Evolutionary conservation across 2,797 vertebrate species (phyloP).

Genomic region (Babyrousa celebensis): DNA sequence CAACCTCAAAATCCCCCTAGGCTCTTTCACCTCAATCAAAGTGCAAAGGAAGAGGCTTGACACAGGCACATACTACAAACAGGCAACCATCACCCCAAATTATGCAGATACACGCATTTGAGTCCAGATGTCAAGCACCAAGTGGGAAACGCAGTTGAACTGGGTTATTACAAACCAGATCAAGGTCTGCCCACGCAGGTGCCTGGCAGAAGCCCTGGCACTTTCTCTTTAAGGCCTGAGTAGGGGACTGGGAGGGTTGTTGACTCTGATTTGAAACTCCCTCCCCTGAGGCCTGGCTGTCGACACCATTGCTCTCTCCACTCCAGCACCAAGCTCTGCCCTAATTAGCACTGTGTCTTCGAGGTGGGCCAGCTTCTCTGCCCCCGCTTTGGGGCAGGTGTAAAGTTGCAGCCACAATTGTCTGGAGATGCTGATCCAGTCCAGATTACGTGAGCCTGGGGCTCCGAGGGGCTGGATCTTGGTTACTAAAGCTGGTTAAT

Average conservation of each 20-base stretch:
- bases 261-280: conserved; percentile 68
- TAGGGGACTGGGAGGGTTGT: background rate
- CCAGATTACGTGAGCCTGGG: conserved; percentile 43
- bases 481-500: background rate
- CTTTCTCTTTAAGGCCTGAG: conserved; percentile 74
- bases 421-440: conserved; percentile 43
- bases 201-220: background rate
- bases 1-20: background rate
- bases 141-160: background rate
- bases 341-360: conserved; percentile 64
- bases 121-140: background rate
- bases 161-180: background rate
- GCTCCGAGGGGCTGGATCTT: background rate
- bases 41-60: background rate
- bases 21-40: background rate
- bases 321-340: background rate
- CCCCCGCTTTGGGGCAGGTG: conserved; percentile 49
- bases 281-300: conserved; percentile 66
- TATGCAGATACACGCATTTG: accelerated
- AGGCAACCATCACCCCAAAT: background rate
- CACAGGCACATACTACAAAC: background rate
- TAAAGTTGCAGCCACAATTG: conserved; percentile 61
- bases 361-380: conserved; percentile 64
- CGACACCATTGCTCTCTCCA: conserved; percentile 39
- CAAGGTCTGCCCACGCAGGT: background rate